phyloP scores from a whole-genome alignment of 2,797 vertebrate genomes.

The Margarornis squamiger region DNA sequence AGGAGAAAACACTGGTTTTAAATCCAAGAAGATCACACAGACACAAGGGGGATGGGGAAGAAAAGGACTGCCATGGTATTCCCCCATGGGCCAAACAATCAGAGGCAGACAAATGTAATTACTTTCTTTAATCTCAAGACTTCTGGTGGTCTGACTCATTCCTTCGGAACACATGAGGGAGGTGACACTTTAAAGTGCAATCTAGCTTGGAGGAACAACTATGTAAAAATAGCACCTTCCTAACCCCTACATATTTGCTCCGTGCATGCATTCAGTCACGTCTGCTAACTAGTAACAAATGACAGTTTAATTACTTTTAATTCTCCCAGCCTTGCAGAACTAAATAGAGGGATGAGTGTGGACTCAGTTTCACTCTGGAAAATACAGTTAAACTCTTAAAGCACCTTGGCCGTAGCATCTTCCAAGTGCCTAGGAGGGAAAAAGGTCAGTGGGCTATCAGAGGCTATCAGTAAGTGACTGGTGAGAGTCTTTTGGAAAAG shows the following conservation, averaged over 20 bases:
- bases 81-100: slow-evolving; percentile 30
- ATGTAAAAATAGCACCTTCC: slow-evolving; percentile 36
- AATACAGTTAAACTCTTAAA: not conserved
- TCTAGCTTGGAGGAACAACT: slow-evolving; percentile 16
- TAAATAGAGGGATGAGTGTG: not conserved
- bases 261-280: not conserved
- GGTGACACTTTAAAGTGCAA: slow-evolving; percentile 13
- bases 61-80: not conserved
- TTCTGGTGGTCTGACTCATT: slow-evolving; percentile 12
- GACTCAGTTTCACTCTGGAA: not conserved
- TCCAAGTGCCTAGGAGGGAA: not conserved
- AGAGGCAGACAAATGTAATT: slow-evolving; percentile 36
- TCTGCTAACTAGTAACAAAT: slow-evolving; percentile 22
- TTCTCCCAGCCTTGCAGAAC: not conserved
- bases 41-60: not conserved
- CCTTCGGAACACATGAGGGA: not conserved
- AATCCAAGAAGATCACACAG: slow-evolving; percentile 2
- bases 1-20: not conserved
- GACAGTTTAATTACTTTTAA: not conserved
- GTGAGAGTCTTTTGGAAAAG: not conserved
- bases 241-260: not conserved
- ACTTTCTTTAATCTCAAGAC: slow-evolving; percentile 21
- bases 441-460: not conserved
- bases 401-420: not conserved
- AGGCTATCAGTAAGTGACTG: not conserved